Evolutionary conservation across 1,140 invertebrate species (phyloP), one percentile per base, ranked within the genome.

Genomic region (Acyrthosiphon pisum): DNA sequence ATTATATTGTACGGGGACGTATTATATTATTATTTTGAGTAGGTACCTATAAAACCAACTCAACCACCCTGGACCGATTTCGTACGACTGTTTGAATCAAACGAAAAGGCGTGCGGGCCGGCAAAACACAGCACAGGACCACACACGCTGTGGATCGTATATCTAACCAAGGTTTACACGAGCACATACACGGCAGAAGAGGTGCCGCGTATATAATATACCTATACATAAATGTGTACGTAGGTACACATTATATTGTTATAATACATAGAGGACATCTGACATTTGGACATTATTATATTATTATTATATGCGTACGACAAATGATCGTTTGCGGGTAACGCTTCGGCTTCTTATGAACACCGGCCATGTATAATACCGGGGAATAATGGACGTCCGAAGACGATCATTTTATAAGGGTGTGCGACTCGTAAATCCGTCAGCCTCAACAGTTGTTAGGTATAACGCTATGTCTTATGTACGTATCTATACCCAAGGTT

Each of bases 371-470:
- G 20, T 23, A 22, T 22, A 7, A 22, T 53, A 53, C 35, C 81
- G 41, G 83, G 8, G 83, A 26, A 26, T 89, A 89, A 53, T 53
- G 48, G n/a, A 89, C n/a, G 48, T 53, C n/a, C 87, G 18, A 35
- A 88, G 86, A 68, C 60, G 56, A 76, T 76, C 30, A 2, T 76
- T 76, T 76, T 18, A n/a, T n/a, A n/a, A 87, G 46, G 87, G 48
- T 50, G 89, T 90, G 60, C 14, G 68, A 90, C 89, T 37, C 89
- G 41, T 90, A 90, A 90, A 90, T 90, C 89, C 56, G 37, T 44
- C 41, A 84, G 23, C 23, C 41, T 4, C 37, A 41, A 11, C 76
- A 22, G 22, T n/a, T 60, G 23, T 81, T 22, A 18, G 76, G n/a
- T n/a, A 81, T 7, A 35, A 20, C 30, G 6, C 30, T 35, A 37